These are phyloP conservation scores for Sterna hirundo DNA, from an alignment of 2,113 vertebrate species.

Conservation along the genomic window DNA sequence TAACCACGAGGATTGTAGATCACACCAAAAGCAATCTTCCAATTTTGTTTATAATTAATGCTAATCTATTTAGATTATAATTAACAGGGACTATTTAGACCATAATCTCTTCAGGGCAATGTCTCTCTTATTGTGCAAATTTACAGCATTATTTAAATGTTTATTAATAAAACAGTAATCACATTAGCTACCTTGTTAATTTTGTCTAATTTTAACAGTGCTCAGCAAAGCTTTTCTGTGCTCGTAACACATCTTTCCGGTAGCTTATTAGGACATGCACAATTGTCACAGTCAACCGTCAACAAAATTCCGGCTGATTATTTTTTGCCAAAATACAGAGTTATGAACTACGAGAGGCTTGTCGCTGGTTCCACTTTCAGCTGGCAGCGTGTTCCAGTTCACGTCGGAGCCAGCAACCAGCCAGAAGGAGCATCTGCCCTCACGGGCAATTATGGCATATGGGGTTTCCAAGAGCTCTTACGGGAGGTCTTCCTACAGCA, in stretches of 20 bases:
- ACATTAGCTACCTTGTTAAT: not conserved
- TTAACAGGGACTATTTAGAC: constrained; percentile 1
- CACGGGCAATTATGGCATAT: not conserved
- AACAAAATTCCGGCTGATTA: not conserved
- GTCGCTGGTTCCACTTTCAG: not conserved
- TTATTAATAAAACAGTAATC: constrained; percentile 6
- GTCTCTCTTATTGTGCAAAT: not conserved
- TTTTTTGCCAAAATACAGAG: not conserved
- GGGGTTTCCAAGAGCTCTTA: not conserved
- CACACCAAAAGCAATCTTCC: not conserved
- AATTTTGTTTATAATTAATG: not conserved
- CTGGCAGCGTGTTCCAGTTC: not conserved
- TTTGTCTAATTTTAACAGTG: not conserved
- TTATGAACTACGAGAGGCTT: not conserved
- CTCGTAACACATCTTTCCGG: not conserved
- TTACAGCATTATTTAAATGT: not conserved
- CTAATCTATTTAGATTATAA: not conserved
- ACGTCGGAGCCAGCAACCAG: not conserved
- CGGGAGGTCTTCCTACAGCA: not conserved
- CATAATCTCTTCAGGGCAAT: not conserved
- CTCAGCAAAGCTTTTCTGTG: not conserved
- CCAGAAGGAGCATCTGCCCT: not conserved
- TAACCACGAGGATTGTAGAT: not conserved
- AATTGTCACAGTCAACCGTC: not conserved
- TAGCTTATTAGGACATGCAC: not conserved